Base-by-base conservation (phyloP, 2,888 invertebrate genomes). In the Cataglyphis altisquamis region DNA sequence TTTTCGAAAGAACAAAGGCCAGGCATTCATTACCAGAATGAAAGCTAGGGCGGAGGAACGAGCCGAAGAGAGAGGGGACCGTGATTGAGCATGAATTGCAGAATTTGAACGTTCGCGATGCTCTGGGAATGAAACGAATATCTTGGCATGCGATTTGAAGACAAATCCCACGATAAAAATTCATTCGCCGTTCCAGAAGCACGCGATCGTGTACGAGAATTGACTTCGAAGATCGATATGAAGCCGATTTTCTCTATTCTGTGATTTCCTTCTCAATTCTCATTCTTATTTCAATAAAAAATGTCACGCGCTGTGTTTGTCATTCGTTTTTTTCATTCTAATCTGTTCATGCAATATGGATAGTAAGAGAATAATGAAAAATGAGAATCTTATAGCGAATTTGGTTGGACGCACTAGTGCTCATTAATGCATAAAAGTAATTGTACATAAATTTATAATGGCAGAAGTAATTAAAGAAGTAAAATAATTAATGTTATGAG, bases 1-100 rank as follows among this genome's bases (percentile, higher is more conserved):
- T 95, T 99, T 99, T 95, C 96, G 99, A 90, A 99, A 99, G 95
- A 98, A 98, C 95, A 98, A 98, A 95, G 98, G 98, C 84, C 98
- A 98, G 92, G 98, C 98, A 90, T 98, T 98, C 96, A 98, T 98
- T 87, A 98, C 98, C 86, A 96, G 98, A 92, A 98, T 98, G 98
- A 98, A 98, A 94, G 98, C 98, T 64, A 96, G 98, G 93, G 98
- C 98, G 25, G 97, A 98, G 89, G 98, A 98, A 93, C 93, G 96
- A 74, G 96, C 96, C 4, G 95, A 95, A 85, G 96, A 96, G 90
- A 95, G 95, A 64, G 94, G 94, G 0, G 94, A 94, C 64, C 91
- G 94, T 84, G 94, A 94, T 85, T 94, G 91, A 94, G 82, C 84
- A 80, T 36, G 29, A 10, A 55, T 60, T 12, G 68, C 74, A 77